Conservation (phyloP, 2,888 invertebrate species). For the Stegophylla sp. region DNA sequence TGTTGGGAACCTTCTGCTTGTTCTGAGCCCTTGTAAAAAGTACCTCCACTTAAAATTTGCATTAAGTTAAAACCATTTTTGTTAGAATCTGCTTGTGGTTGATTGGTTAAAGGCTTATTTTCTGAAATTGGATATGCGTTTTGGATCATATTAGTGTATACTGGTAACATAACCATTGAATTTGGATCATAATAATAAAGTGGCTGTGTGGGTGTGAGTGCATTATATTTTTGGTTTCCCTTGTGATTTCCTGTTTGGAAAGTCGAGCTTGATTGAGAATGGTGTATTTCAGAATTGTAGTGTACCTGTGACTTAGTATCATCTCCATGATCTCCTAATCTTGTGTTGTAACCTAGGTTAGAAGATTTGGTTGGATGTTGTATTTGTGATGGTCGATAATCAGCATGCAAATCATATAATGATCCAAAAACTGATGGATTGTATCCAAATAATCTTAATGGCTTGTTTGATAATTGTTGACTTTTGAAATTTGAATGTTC, state of each 20-base stretch:
- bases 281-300: conserved; percentile 13
- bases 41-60: conserved; percentile 50
- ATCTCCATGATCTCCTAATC: not conserved
- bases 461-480: conserved; percentile 51
- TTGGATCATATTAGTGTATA: conserved; percentile 44
- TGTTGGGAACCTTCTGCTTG: conserved; percentile 47
- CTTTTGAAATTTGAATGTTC: conserved; percentile 37
- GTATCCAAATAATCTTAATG: conserved; percentile 47
- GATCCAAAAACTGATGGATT: conserved; percentile 43
- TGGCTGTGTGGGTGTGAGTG: conserved; percentile 27
- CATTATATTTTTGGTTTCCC: conserved; percentile 31
- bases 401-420: conserved; percentile 34
- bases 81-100: conserved; percentile 13
- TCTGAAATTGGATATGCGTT: conserved; percentile 24
- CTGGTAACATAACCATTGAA: conserved; percentile 52
- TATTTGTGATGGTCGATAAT: conserved; percentile 33
- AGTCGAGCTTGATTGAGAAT: conserved; percentile 5
- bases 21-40: conserved; percentile 45
- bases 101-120: not conserved
- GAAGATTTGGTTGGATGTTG: conserved; percentile 1
- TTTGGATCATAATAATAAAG: conserved; percentile 52
- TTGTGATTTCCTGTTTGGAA: conserved; percentile 17
- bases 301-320: not conserved
- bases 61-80: conserved; percentile 49
- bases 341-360: conserved; percentile 4